A percentile compares a stretch with the other conserved stretches of the same genome.
phyloP scores from a whole-genome alignment of 2,888 invertebrate species.

The Parelbella ahira region DNA sequence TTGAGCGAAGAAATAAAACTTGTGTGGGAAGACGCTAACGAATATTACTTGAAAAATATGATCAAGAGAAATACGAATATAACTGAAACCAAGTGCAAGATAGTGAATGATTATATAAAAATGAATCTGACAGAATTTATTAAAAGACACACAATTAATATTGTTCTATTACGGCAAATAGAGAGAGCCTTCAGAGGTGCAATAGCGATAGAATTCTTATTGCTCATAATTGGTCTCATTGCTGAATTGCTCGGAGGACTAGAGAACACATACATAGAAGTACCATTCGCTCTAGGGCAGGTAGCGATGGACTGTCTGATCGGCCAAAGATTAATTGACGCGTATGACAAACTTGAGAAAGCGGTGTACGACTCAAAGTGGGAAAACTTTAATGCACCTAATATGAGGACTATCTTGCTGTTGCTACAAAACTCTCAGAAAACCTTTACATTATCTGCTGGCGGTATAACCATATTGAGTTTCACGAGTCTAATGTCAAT shows the following conservation, averaged over 20 bases:
- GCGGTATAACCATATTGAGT: slow-evolving; percentile 45
- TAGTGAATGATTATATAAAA: slow-evolving; percentile 41
- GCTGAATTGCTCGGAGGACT: slow-evolving; percentile 53
- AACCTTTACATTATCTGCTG: slow-evolving; percentile 50
- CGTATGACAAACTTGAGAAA: slow-evolving; percentile 41
- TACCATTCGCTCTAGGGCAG: slow-evolving; percentile 49
- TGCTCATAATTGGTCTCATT: slow-evolving; percentile 44
- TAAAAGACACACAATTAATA: slow-evolving; percentile 40
- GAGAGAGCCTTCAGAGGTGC: slow-evolving; percentile 44
- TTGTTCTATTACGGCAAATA: slow-evolving; percentile 37
- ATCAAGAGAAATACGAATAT: slow-evolving; percentile 2
- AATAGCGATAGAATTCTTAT: slow-evolving; percentile 46
- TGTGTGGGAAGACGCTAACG: slow-evolving; percentile 44
- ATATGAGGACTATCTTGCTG: slow-evolving; percentile 48
- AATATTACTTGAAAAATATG: slow-evolving; percentile 22
- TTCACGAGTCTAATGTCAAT: slow-evolving; percentile 50
- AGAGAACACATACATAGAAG: slow-evolving; percentile 47
- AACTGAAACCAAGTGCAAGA: slow-evolving; percentile 27
- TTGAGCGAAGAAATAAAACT: slow-evolving; percentile 44
- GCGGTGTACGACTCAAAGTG: slow-evolving; percentile 55
- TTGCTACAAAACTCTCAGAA: slow-evolving; percentile 54
- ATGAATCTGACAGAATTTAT: slow-evolving; percentile 39
- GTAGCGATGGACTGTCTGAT: slow-evolving; percentile 51
- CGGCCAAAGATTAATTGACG: slow-evolving; percentile 55
- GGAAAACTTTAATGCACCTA: slow-evolving; percentile 52